Conservation (phyloP, 2,888 invertebrate species). For the Alloscopus bannaensis region DNA sequence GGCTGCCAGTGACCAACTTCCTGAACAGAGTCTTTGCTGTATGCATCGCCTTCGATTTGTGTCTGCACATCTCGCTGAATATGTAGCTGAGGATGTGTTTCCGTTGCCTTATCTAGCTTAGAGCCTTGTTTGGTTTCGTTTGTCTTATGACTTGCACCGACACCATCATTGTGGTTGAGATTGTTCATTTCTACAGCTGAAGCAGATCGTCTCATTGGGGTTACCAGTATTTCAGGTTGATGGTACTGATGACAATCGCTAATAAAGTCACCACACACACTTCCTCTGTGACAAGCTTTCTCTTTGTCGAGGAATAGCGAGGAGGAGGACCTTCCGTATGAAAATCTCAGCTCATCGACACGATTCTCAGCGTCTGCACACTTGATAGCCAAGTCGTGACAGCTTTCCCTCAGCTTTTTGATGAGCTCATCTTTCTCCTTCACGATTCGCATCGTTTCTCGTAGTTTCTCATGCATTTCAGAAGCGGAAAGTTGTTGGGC, state of each 20-base stretch:
- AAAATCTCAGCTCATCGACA: slow-evolving; percentile 69
- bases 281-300: not conserved
- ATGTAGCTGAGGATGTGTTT: slow-evolving; percentile 35
- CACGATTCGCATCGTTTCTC: slow-evolving; percentile 65
- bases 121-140: not conserved
- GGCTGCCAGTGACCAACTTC: slow-evolving; percentile 33
- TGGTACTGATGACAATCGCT: too few relatives aligned
- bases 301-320: not conserved
- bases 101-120: slow-evolving; percentile 60
- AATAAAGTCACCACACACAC: slow-evolving; percentile 11
- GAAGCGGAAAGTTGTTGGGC: slow-evolving; percentile 18
- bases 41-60: slow-evolving; percentile 20
- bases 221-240: too few relatives aligned
- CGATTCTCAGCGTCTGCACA: slow-evolving; percentile 71
- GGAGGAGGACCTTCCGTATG: slow-evolving; percentile 39
- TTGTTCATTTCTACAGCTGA: slow-evolving; percentile 37
- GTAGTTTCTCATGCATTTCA: slow-evolving; percentile 51
- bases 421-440: slow-evolving; percentile 71
- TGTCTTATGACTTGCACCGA: slow-evolving; percentile 9
- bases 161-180: too few relatives aligned
- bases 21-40: slow-evolving; percentile 5
- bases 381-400: slow-evolving; percentile 69
- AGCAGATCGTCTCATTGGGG: slow-evolving; percentile 23
- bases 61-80: slow-evolving; percentile 45
- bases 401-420: slow-evolving; percentile 65